Evolutionary conservation across 2,888 invertebrate genomes (phyloP).

Genomic region (Boloria selene): DNA sequence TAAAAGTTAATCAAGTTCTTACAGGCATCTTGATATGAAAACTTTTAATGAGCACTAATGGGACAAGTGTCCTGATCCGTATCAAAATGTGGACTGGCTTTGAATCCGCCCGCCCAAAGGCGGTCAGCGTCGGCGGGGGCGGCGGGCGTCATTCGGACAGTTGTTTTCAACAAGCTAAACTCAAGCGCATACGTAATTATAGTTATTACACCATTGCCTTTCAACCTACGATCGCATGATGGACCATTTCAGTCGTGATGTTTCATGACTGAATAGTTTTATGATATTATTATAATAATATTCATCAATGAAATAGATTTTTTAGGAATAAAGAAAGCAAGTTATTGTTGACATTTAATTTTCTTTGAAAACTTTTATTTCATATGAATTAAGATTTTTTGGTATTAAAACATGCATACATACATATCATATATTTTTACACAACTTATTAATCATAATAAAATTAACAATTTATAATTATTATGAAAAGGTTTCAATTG

Average conservation of each 20-base stretch:
- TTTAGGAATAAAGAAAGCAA: background rate
- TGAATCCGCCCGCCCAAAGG: slow-evolving; percentile 67
- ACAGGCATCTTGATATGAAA: slow-evolving; percentile 70
- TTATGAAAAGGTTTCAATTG: too few species aligned
- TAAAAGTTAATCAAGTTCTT: slow-evolving; percentile 48
- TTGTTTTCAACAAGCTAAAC: slow-evolving; percentile 43
- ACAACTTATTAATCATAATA: too few species aligned
- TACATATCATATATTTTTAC: too few species aligned
- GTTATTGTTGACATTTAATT: too few species aligned
- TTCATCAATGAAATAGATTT: background rate
- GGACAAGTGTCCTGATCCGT: slow-evolving; percentile 64
- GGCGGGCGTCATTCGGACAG: slow-evolving; percentile 46
- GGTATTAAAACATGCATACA: too few species aligned
- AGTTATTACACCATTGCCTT: slow-evolving; percentile 44
- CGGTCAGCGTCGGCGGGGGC: slow-evolving; percentile 55
- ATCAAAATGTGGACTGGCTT: slow-evolving; percentile 66
- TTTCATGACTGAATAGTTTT: slow-evolving; percentile 5
- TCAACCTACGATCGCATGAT: slow-evolving; percentile 37
- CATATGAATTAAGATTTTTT: too few species aligned
- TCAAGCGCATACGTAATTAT: slow-evolving; percentile 45
- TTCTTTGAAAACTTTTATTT: too few species aligned
- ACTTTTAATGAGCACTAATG: slow-evolving; percentile 54
- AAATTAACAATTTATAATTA: too few species aligned
- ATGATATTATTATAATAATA: background rate
- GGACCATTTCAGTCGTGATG: slow-evolving; percentile 28